Evolutionary conservation across 23 tunicate genomes (phyloP), one percentile per base, ranked within the genome.

Genomic region (Aplidium turbinatum): DNA sequence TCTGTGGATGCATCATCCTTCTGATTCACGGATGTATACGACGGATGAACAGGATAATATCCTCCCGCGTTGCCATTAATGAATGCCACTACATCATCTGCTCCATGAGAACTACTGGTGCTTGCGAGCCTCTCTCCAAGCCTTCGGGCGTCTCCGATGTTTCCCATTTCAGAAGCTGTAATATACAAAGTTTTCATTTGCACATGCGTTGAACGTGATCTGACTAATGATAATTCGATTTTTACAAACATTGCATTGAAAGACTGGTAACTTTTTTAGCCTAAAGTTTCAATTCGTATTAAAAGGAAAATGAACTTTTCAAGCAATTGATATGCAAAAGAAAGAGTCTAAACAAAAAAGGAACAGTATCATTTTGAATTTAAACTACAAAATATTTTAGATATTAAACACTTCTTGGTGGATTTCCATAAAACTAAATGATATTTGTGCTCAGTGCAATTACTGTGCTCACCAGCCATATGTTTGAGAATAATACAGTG

Each of bases 141-240:
- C 38, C 56, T 31, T 40, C 28, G 48, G 0, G 90, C 90, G 20
- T 68, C 83, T 1, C 83, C 75, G 31, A 84, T 84, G 57, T 84
- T 84, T 27, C 90, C 90, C 71, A 84, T 77, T 62, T 84, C 90
- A 16, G 72, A 50, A 0, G 35, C 90, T 77, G 35, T 46, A 65
- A 58, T 42, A 32, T 35, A 4, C 56, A n/a, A 16, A 7, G 30
- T 7, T 11, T 55, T 55, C n/a, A 16, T 7, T 11, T 11, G 62
- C 62, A 55, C 62, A 55, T 20, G 23, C 7, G 62, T 55, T 6
- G 48, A 42, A 9, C 13, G 13, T 9, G 48, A 13, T 13, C 9
- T 42, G 13, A 9, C 13, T 42, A 42, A 9, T 13, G 13, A 42
- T 42, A 42, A 9, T 9, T 42, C 9, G 13, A 13, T 9, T 42